phyloP scores from a whole-genome alignment of 1,140 invertebrate genomes.

The Harlomillsia oculata region DNA sequence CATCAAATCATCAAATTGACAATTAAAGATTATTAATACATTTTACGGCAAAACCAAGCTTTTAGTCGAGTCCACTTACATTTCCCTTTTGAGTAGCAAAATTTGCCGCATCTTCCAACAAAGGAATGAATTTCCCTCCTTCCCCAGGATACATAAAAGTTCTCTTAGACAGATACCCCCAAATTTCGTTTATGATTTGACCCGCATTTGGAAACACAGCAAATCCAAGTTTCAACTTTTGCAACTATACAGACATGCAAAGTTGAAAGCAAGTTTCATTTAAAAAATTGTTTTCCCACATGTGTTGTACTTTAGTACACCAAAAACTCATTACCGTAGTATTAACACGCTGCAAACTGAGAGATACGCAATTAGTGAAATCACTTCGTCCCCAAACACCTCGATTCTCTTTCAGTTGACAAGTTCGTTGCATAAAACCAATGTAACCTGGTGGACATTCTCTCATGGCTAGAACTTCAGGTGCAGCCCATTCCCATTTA shows the following conservation, averaged over 20 bases:
- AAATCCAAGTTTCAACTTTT: conserved; percentile 29
- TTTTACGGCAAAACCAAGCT: no score
- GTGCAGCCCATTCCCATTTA: conserved; percentile 25
- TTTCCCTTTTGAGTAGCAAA: conserved; percentile 11
- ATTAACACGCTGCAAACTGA: conserved; percentile 11
- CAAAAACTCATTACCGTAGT: conserved; percentile 20
- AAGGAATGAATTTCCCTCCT: conserved; percentile 28
- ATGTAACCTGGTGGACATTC: conserved; percentile 21
- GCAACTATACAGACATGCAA: conserved; percentile 13
- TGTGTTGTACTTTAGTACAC: conserved; percentile 2
- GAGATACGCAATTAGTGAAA: conserved; percentile 24
- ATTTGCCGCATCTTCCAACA: conserved; percentile 20
- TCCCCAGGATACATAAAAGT: conserved; percentile 26
- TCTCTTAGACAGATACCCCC: conserved; percentile 8
- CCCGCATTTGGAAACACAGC: conserved; percentile 8
- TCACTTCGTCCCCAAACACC: conserved; percentile 22
- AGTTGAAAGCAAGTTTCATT: background rate
- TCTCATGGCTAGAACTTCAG: conserved; percentile 11
- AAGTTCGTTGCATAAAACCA: conserved; percentile 25
- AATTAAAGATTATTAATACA: no score
- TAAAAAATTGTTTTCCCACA: background rate
- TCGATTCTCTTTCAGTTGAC: conserved; percentile 5
- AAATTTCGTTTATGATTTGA: conserved; percentile 7
- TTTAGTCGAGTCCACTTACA: no score
- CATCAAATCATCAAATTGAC: background rate